A percentile compares a stretch with the other conserved stretches of the same genome.
phyloP scores from a whole-genome alignment of 2,797 vertebrate genomes.

The Chelonia mydas region DNA sequence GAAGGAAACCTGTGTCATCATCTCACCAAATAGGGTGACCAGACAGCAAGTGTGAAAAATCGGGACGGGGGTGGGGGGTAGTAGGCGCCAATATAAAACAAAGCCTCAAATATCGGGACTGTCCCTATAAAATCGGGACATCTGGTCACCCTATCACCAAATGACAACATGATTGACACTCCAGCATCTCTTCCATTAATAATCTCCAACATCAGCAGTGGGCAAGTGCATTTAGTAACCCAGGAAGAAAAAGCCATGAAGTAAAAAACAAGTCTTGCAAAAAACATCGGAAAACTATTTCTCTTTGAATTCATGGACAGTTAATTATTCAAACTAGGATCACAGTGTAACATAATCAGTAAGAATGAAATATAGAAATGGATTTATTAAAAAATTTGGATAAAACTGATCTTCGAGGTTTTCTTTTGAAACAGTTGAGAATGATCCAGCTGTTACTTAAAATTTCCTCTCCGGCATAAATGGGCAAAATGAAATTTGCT shows the following conservation, averaged over 20 bases:
- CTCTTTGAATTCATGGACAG: rapidly evolving
- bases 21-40: neutral
- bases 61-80: no score
- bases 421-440: neutral
- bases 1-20: neutral
- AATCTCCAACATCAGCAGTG: neutral
- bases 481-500: neutral
- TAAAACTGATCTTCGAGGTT: rapidly evolving
- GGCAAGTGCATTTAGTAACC: neutral
- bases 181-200: neutral
- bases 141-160: neutral
- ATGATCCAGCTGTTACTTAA: neutral
- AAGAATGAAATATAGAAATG: neutral
- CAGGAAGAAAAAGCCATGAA: neutral
- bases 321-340: neutral
- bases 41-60: no score
- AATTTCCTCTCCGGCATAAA: neutral
- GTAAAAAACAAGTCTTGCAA: neutral
- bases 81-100: no score
- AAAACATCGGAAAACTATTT: neutral
- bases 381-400: neutral
- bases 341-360: rapidly evolving
- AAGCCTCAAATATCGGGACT: no score
- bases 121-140: no score
- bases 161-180: rapidly evolving